These are phyloP conservation scores for Alfaro cultratus DNA, from an alignment of 2,797 vertebrate genomes.

Conservation along the genomic window DNA sequence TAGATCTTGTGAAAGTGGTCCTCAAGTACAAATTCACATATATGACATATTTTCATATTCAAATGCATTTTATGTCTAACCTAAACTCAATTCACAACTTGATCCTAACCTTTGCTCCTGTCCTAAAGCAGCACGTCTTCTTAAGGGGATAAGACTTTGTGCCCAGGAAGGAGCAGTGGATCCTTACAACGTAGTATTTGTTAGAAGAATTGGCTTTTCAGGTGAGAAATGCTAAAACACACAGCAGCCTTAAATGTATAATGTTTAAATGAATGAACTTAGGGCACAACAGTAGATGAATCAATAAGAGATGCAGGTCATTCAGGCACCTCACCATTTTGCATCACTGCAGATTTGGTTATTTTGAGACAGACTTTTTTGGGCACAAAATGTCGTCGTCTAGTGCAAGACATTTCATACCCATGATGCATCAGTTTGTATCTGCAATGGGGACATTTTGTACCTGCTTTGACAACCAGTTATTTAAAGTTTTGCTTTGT, in stretches of 20 bases:
- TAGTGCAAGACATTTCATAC: neutral
- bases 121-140: no score
- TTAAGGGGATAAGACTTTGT: no score
- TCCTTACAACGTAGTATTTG: no score
- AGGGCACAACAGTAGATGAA: neutral
- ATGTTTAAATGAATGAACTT: neutral
- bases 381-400: neutral
- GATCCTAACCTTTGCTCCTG: neutral
- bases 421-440: neutral
- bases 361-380: neutral
- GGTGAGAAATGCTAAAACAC: no score
- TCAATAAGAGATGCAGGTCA: neutral
- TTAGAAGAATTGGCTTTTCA: no score
- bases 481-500: neutral
- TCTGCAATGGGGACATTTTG: neutral
- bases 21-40: no score
- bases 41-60: no score
- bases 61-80: no score
- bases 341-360: neutral
- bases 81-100: neutral
- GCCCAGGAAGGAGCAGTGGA: no score
- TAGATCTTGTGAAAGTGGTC: no score
- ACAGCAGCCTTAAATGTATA: neutral
- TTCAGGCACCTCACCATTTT: neutral
- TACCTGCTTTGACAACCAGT: neutral